A percentile compares a stretch with the other conserved stretches of the same genome.
These are phyloP conservation scores for Phrynosoma blainvillii DNA, from an alignment of 2,113 vertebrate species.

Conservation along the genomic window DNA sequence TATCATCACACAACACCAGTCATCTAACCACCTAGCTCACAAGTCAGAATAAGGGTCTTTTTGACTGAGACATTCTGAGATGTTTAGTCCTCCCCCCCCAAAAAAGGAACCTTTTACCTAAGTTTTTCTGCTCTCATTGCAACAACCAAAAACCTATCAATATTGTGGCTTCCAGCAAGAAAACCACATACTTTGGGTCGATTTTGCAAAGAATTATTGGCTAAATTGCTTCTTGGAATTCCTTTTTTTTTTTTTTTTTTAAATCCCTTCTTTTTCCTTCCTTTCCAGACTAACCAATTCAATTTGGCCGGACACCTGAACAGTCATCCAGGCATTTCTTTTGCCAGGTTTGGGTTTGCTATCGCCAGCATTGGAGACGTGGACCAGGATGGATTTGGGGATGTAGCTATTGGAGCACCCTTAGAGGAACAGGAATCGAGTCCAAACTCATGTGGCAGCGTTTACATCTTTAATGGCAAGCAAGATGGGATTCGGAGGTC, in stretches of 20 bases:
- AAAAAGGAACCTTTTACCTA: no score
- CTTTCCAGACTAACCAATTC: slow-evolving; percentile 50
- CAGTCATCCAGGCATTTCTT: slow-evolving; percentile 41
- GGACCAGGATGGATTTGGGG: slow-evolving; percentile 70
- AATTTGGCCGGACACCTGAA: slow-evolving; percentile 2
- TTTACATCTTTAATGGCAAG: slow-evolving; percentile 78
- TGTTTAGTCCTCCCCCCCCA: no score
- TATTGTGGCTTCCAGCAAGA: no score
- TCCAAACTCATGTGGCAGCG: slow-evolving; percentile 63
- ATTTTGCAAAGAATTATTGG: no score
- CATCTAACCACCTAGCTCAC: no score
- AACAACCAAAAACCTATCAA: no score
- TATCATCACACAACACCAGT: no score
- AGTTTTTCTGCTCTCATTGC: no score
- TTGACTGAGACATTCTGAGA: no score
- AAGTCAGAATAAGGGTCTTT: no score
- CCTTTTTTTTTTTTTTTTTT: no score
- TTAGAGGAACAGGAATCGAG: slow-evolving; percentile 62
- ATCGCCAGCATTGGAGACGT: slow-evolving; percentile 76
- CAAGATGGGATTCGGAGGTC: slow-evolving; percentile 40
- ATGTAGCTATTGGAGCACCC: slow-evolving; percentile 78
- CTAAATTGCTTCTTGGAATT: slow-evolving; percentile 15
- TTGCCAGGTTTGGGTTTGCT: slow-evolving; percentile 79
- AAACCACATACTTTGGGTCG: no score
- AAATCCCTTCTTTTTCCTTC: not conserved